A percentile compares a stretch with the other conserved stretches of the same genome.
Conservation (phyloP, 2,113 vertebrate species). For the Drymodes brunneopygia region DNA sequence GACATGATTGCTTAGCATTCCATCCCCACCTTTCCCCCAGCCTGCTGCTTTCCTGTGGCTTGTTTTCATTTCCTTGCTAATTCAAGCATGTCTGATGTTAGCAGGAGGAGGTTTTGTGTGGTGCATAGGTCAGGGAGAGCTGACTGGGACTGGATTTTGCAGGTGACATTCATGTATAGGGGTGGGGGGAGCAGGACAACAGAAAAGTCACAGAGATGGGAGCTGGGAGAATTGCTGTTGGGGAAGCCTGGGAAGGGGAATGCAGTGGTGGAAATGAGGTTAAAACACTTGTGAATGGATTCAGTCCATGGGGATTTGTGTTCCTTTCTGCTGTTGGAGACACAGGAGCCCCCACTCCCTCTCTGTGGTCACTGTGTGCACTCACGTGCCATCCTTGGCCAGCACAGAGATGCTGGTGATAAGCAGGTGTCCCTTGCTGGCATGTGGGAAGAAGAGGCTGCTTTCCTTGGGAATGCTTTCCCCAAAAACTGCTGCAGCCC, state of each 20-base stretch:
- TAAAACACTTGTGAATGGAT: neutral
- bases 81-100: neutral
- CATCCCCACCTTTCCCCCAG: neutral
- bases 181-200: neutral
- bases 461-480: neutral
- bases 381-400: neutral
- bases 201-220: neutral
- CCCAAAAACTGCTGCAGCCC: neutral
- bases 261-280: neutral
- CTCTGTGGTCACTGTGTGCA: accelerated
- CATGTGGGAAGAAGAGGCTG: neutral
- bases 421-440: neutral
- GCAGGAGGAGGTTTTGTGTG: neutral
- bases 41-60: neutral
- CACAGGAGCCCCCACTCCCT: accelerated
- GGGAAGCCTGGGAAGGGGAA: neutral
- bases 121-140: neutral
- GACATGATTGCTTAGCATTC: neutral
- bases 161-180: neutral
- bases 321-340: neutral
- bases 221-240: neutral
- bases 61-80: slow-evolving; percentile 41
- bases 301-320: neutral
- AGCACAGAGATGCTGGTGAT: neutral
- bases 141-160: neutral